Percentiles rank a stretch among this genome's conserved stretches.
Evolutionary conservation across 2,797 vertebrate species (phyloP).

Genomic region (Vireo griseus): DNA sequence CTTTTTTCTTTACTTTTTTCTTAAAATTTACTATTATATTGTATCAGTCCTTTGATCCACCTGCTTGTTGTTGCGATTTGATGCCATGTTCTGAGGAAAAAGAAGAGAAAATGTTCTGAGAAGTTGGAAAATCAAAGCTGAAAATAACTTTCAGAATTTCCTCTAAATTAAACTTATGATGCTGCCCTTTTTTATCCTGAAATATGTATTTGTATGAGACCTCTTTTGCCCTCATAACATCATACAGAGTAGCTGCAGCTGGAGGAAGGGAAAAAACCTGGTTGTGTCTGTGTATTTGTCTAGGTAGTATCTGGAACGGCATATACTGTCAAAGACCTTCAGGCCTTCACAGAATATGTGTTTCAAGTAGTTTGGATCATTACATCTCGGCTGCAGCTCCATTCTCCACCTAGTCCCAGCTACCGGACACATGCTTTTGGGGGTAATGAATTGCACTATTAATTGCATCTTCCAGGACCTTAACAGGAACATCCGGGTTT

Average conservation of each 20-base stretch:
- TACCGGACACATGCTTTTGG: conserved; percentile 73
- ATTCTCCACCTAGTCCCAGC: conserved; percentile 61
- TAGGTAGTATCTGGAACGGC: conserved; percentile 67
- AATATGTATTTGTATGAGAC: background rate
- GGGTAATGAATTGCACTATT: conserved; percentile 50
- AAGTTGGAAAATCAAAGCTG: background rate
- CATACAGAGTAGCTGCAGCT: too few relatives aligned
- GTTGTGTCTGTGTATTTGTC: background rate
- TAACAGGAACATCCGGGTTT: background rate
- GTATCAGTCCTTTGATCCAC: background rate
- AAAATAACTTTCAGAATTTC: background rate
- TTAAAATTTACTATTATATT: background rate
- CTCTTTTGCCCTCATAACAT: background rate
- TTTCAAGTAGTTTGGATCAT: conserved; percentile 77
- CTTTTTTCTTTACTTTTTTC: background rate
- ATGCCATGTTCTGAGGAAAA: background rate
- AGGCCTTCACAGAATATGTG: conserved; percentile 73
- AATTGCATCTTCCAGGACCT: background rate
- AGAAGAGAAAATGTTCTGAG: background rate
- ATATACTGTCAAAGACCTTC: conserved; percentile 62
- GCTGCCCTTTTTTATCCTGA: background rate
- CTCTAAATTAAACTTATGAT: background rate
- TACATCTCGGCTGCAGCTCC: conserved; percentile 67
- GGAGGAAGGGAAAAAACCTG: background rate
- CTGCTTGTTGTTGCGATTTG: background rate